These are phyloP conservation scores for Caenorhabditis drosophilae DNA, from an alignment of 2,888 invertebrate species.

Conservation along the genomic window DNA sequence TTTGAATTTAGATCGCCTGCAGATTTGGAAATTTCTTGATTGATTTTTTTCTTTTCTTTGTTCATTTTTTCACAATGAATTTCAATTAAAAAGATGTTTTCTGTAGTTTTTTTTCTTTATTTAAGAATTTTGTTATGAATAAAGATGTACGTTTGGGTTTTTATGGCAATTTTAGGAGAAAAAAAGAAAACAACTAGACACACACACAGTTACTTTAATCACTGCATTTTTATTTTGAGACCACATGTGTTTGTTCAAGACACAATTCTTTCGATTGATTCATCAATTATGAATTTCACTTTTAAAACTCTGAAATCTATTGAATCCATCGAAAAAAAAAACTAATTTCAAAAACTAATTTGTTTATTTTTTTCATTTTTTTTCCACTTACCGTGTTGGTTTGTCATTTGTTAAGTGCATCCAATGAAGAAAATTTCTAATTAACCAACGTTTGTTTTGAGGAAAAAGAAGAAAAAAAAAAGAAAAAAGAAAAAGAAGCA, in stretches of 20 bases:
- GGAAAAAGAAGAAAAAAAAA: conserved; percentile 3
- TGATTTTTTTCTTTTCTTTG: too few relatives aligned
- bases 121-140: too few relatives aligned
- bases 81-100: too few relatives aligned
- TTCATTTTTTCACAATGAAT: too few relatives aligned
- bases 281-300: not conserved
- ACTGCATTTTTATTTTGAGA: too few relatives aligned
- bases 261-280: not conserved
- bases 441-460: conserved; percentile 38
- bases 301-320: not conserved
- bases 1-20: too few relatives aligned
- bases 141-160: too few relatives aligned
- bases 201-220: too few relatives aligned
- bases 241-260: not conserved
- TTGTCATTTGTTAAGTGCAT: not conserved
- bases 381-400: not conserved
- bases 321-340: not conserved
- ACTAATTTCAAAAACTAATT: not conserved
- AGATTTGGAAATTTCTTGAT: too few relatives aligned
- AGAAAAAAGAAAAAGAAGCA: not conserved
- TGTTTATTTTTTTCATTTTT: not conserved
- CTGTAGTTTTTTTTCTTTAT: too few relatives aligned
- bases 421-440: conserved; percentile 14
- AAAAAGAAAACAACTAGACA: too few relatives aligned
- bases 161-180: too few relatives aligned